These are phyloP conservation scores for Harpalus rufipes DNA, from an alignment of 2,888 invertebrate genomes.

Conservation along the genomic window DNA sequence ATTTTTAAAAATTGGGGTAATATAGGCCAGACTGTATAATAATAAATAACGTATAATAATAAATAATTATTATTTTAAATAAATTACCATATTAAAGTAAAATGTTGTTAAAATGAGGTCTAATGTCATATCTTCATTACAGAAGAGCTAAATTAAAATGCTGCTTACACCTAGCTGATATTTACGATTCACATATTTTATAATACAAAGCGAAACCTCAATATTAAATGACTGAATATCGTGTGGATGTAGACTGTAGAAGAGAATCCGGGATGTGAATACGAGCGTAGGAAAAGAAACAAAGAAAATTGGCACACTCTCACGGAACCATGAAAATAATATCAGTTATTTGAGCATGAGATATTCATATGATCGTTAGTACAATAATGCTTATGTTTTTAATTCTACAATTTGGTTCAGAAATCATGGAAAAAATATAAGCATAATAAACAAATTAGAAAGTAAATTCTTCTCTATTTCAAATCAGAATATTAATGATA, in stretches of 20 bases:
- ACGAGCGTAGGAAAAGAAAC: conserved; percentile 6
- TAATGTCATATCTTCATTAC: not conserved
- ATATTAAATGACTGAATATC: not conserved
- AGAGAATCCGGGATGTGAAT: conserved; percentile 15
- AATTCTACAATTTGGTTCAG: not conserved
- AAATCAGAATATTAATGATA: not conserved
- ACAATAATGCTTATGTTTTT: conserved; percentile 7
- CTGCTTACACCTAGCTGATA: not conserved
- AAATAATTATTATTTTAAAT: no score
- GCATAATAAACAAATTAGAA: not conserved
- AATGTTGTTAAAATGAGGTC: not conserved
- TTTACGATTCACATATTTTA: not conserved
- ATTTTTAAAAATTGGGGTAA: no score
- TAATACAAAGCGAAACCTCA: not conserved
- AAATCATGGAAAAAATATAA: not conserved
- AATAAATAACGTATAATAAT: no score
- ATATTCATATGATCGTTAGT: not conserved
- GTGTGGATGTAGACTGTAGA: not conserved
- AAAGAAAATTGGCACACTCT: conserved; percentile 9
- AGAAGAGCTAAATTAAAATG: not conserved
- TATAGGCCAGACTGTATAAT: no score
- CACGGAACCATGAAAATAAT: conserved; percentile 1
- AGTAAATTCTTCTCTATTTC: not conserved
- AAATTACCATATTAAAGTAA: no score
- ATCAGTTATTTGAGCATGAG: not conserved